Base-by-base conservation (phyloP, 2,797 vertebrate species). In the Knipowitschia caucasica region DNA sequence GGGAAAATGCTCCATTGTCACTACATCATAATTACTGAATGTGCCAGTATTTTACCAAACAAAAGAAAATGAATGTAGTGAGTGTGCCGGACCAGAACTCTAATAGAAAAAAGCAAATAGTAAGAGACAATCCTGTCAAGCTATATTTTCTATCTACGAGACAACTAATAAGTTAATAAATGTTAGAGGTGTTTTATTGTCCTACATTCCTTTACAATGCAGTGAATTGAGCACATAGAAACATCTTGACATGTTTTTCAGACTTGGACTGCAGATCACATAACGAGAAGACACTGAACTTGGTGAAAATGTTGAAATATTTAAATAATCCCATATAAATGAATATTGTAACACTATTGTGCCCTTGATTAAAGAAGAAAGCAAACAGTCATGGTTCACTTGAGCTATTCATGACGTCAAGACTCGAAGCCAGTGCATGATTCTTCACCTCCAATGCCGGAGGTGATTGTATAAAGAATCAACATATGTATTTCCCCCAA, bases 1-100 rank as follows among this genome's bases (percentile, higher is more conserved):
- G 29, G 30, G 46, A 23, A 30, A 45, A 47, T 47, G 18, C 27
- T 29, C 21, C 9, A 46, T 46, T 46, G 44, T 46, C 44, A 46
- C 44, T 18, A 15, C 26, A 46, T 46, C 44, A 46, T 46, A 18
- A 46, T 46, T 46, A 44, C 42, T 44, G 42, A n/a, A 18, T 30
- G 44, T 46, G 25, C 44, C 44, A 30, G 15, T 17, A 18, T 46
- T 46, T 29, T 44, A 27, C 24, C 42, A 46, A 27, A 46, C 42
- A 20, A 29, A 46, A 30, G 44, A 44, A n/a, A 25, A 44, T 27
- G 42, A 24, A 44, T 27, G 26, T 12, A 46, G 26, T 30, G 25
- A 46, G 25, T 1, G 26, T 26, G 7, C 4, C 18, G 15, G 44
- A n/a, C 23, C 40, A 25, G 21, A 43, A 25, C 21, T 43, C 14